Percentiles rank a stretch among this genome's conserved stretches.
Evolutionary conservation across 2,797 vertebrate genomes (phyloP).

Genomic region (Melanotaenia trifasciata): DNA sequence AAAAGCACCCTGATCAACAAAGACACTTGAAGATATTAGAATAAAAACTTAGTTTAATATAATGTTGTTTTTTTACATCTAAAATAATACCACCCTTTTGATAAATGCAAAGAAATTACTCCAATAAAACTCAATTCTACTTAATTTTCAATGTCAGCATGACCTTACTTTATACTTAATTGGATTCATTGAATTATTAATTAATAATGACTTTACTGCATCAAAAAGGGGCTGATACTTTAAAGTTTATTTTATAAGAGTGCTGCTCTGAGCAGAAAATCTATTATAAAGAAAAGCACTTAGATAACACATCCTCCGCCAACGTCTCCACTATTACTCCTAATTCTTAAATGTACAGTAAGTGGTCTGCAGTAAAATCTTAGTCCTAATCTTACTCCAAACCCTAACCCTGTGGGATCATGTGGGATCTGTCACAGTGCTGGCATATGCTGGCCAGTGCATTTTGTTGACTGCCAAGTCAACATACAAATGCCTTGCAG

Average conservation of each 20-base stretch:
- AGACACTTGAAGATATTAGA: not conserved
- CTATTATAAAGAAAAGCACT: not conserved
- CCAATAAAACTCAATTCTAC: not conserved
- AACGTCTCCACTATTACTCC: not conserved
- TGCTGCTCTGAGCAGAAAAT: not conserved
- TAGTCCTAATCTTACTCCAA: not conserved
- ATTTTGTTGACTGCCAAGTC: not conserved
- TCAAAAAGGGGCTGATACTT: not conserved
- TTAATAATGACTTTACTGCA: not conserved
- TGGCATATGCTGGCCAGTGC: too few relatives aligned
- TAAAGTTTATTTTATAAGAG: not conserved
- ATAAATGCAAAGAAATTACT: not conserved
- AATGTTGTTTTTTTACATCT: not conserved
- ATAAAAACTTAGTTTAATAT: too few relatives aligned
- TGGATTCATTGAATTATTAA: too few relatives aligned
- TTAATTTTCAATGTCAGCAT: not conserved
- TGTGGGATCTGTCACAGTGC: too few relatives aligned
- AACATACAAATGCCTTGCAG: not conserved
- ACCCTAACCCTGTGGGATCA: not conserved
- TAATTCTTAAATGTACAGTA: not conserved
- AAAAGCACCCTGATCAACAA: not conserved
- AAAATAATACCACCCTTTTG: not conserved
- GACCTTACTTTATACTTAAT: not conserved
- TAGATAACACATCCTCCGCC: not conserved
- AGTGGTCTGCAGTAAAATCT: not conserved